Conservation (phyloP, 2,113 vertebrate species). For the Gambusia holbrooki region DNA sequence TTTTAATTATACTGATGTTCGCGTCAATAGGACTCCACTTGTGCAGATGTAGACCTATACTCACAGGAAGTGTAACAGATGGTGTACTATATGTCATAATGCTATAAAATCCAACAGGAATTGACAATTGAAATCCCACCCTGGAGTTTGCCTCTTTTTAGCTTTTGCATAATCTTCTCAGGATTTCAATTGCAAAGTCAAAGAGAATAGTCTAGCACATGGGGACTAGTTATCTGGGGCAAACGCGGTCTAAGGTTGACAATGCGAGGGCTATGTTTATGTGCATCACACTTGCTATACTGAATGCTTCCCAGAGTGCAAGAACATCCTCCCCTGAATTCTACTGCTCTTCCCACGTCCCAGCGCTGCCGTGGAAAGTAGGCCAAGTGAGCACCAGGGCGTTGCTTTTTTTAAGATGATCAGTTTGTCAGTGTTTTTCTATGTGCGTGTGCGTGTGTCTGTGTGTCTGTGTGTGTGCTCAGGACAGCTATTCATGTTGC, state of each 20-base stretch:
- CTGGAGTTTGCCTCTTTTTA: conserved; percentile 76
- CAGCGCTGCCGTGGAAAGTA: conserved; percentile 79
- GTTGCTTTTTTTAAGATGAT: conserved; percentile 81
- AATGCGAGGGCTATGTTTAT: conserved; percentile 78
- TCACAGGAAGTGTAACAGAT: conserved; percentile 72
- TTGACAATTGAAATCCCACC: conserved; percentile 78
- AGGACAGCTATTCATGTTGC: conserved; percentile 78
- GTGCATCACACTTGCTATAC: conserved; percentile 73
- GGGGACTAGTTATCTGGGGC: conserved; percentile 80
- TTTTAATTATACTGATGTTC: conserved; percentile 55
- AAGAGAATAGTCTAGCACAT: conserved; percentile 73
- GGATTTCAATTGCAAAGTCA: conserved; percentile 81
- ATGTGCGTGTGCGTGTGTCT: no score
- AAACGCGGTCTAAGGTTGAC: conserved; percentile 79
- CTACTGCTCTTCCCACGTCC: conserved; percentile 78
- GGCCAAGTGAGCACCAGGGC: conserved; percentile 81
- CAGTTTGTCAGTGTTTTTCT: conserved; percentile 79
- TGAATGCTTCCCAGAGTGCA: conserved; percentile 75
- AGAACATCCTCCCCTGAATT: conserved; percentile 79
- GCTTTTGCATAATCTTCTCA: conserved; percentile 76
- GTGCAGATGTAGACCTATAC: conserved; percentile 56
- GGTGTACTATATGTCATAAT: conserved; percentile 78
- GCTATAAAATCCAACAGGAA: conserved; percentile 77
- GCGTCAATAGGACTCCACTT: conserved; percentile 49
- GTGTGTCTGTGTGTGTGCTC: conserved; percentile 50